Evolutionary conservation across 2,888 invertebrate species (phyloP).

Genomic region (Thera britannica): DNA sequence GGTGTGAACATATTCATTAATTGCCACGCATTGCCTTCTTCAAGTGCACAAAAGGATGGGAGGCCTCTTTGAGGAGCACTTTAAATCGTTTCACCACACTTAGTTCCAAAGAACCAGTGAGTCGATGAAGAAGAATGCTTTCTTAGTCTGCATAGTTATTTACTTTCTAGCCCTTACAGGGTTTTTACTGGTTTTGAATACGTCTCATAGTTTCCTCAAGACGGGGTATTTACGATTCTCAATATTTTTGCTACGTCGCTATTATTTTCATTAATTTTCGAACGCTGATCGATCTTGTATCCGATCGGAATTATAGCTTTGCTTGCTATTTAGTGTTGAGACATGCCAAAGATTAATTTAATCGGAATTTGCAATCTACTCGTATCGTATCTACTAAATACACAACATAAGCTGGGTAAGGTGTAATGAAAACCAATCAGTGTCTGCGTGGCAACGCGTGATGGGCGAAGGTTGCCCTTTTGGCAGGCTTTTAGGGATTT

Average conservation of each 20-base stretch:
- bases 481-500: slow-evolving; percentile 21
- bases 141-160: not conserved
- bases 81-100: no score
- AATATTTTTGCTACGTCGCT: not conserved
- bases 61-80: no score
- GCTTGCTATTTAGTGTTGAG: not conserved
- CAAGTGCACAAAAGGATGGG: no score
- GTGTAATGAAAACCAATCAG: slow-evolving; percentile 26
- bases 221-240: not conserved
- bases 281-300: slow-evolving; percentile 2
- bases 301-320: not conserved
- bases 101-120: no score
- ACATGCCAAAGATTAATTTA: slow-evolving; percentile 12
- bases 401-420: slow-evolving; percentile 22
- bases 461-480: slow-evolving; percentile 12
- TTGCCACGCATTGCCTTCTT: slow-evolving; percentile 8
- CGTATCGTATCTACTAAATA: slow-evolving; percentile 19
- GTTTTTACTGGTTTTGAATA: not conserved
- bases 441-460: slow-evolving; percentile 25
- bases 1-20: slow-evolving; percentile 21
- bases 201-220: not conserved
- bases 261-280: not conserved
- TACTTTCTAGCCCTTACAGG: not conserved
- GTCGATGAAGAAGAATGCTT: no score
- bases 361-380: slow-evolving; percentile 23